Evolutionary conservation across 2,113 vertebrate species (phyloP).

Genomic region (Mustelus asterias): DNA sequence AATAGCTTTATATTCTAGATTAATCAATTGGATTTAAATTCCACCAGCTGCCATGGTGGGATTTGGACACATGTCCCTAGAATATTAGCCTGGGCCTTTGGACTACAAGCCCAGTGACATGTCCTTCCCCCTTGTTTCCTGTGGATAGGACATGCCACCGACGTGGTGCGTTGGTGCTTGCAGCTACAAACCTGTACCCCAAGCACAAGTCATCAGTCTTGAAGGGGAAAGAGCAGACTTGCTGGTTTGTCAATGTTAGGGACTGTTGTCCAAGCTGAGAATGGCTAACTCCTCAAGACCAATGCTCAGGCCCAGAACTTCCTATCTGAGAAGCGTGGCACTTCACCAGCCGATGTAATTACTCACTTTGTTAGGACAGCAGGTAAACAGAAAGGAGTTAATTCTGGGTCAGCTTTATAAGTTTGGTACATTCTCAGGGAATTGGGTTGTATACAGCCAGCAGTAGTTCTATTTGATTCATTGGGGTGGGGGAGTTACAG

Average conservation of each 20-base stretch:
- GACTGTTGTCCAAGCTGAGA: background rate
- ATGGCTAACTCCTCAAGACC: background rate
- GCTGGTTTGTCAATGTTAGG: background rate
- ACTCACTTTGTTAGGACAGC: background rate
- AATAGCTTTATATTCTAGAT: too few relatives aligned
- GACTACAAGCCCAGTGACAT: too few relatives aligned
- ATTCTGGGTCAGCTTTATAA: background rate
- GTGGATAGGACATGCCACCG: background rate
- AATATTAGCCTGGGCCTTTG: too few relatives aligned
- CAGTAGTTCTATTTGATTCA: background rate
- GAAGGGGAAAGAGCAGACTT: background rate
- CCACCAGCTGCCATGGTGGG: too few relatives aligned
- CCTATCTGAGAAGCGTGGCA: background rate
- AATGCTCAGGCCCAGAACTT: background rate
- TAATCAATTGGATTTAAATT: too few relatives aligned
- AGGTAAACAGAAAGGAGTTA: background rate
- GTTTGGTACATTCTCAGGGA: background rate
- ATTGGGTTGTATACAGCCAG: background rate
- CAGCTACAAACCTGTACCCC: background rate
- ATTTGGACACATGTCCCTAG: too few relatives aligned
- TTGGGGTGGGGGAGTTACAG: background rate
- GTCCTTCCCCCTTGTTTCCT: too few relatives aligned
- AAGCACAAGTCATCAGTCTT: background rate
- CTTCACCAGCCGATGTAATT: background rate
- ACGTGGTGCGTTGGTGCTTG: background rate